Conservation (phyloP, 2,113 vertebrate species). For the Pseudonaja textilis region DNA sequence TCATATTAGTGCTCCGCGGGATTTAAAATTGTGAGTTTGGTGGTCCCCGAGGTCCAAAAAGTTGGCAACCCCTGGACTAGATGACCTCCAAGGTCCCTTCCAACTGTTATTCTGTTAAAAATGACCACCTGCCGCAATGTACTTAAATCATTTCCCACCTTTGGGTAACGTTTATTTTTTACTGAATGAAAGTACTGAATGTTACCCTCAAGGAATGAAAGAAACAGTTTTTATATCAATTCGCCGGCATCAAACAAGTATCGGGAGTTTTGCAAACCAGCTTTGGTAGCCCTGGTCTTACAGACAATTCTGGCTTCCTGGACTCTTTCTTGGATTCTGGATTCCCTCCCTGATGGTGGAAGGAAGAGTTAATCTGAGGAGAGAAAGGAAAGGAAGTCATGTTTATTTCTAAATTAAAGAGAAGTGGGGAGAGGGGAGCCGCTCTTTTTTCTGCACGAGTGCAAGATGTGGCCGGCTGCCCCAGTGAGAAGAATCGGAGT, state of each 20-base stretch:
- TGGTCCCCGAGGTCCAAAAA: too few species aligned
- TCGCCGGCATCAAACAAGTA: background rate
- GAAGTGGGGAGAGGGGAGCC: constrained; percentile 65
- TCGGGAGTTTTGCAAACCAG: background rate
- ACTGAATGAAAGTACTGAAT: background rate
- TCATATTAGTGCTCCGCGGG: too few species aligned
- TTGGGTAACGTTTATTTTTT: background rate
- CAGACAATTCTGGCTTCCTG: background rate
- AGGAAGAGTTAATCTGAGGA: background rate
- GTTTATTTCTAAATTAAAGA: background rate
- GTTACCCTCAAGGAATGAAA: background rate
- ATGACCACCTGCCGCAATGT: background rate
- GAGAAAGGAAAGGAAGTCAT: background rate
- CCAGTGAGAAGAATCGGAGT: constrained; percentile 81
- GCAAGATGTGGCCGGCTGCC: constrained; percentile 77
- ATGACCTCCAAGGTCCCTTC: too few species aligned
- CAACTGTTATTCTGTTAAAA: background rate
- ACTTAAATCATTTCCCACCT: background rate
- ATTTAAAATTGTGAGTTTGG: too few species aligned
- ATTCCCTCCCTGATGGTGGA: background rate
- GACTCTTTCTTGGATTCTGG: background rate
- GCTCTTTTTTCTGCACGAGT: constrained; percentile 67
- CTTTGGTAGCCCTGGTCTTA: background rate
- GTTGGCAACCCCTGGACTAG: too few species aligned
- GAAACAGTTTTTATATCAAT: background rate